Base-by-base conservation (phyloP, 2,113 vertebrate genomes). In the Paradoxurus hermaphroditus region DNA sequence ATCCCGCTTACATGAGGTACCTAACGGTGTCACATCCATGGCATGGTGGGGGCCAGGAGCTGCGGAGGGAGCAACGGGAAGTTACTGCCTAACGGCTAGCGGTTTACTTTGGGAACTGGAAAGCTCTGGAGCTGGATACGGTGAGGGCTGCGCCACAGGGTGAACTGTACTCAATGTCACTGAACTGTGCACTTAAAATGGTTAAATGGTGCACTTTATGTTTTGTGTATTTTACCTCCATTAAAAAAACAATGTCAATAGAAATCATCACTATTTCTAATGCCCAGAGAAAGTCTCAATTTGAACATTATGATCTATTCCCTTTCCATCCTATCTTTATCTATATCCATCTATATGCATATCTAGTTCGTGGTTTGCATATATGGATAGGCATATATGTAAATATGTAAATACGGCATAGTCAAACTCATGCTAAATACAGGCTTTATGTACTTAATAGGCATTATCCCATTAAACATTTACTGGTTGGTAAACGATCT, bases 211-310 rank as follows among this genome's bases (percentile, higher is more conserved):
- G 83, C 67, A 51, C 72, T 70, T 53, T 63, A 73, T 63, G 78
- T 85, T 79, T 21, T 90, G 12, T 19, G 53, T 86, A 63, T 62
- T 72, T 95, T 75, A 86, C 18, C 8, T 29, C 12, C 94, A 63
- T 73, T 78, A 70, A 95, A 92, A 93, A 90, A 92, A 70, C 34
- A 90, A 67, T 93, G 29, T 15, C 34, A 77, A 78, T 41, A 41
- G 94, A 68, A 75, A 68, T 73, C 15, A 81, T 53, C 44, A 77
- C 21, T 70, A 27, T 92, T 90, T 89, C 39, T 59, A 14, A 23
- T 90, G 68, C n/a, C 10, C 29, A 63, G 67, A 96, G 44, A 70
- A 72, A 77, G 82, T 27, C 3, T 51, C 18, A n/a, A n/a, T 81
- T 7, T 65, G 68, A 77, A 75, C 67, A 73, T 18, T 53, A 31